phyloP scores from a whole-genome alignment of 1,140 invertebrate genomes.

The Drosophila triauraria region DNA sequence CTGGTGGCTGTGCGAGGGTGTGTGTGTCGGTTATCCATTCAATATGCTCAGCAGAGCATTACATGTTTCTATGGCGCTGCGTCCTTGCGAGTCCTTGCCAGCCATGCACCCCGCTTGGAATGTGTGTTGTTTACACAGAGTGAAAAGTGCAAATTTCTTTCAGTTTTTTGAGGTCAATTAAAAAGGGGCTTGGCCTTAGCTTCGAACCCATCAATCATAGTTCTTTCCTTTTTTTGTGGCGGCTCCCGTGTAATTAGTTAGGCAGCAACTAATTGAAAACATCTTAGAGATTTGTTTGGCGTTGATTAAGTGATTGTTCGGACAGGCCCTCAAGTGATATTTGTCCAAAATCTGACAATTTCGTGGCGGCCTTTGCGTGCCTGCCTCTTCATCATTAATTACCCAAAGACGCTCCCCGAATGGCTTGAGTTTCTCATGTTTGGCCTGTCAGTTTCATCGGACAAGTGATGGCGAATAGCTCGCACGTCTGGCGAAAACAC shows the following conservation, averaged over 20 bases:
- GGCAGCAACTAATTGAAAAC: slow-evolving; percentile 73
- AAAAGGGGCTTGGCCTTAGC: slow-evolving; percentile 12
- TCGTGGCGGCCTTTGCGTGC: slow-evolving; percentile 28
- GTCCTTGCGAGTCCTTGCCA: slow-evolving; percentile 58
- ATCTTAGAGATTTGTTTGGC: slow-evolving; percentile 66
- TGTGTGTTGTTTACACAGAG: slow-evolving; percentile 30
- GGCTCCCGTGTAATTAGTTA: slow-evolving; percentile 64
- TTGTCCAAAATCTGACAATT: slow-evolving; percentile 72
- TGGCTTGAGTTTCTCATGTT: slow-evolving; percentile 28
- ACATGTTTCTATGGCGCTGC: slow-evolving; percentile 34
- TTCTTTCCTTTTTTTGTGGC: slow-evolving; percentile 24
- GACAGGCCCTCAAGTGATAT: slow-evolving; percentile 64
- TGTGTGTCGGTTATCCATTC: slow-evolving; percentile 49
- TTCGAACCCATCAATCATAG: slow-evolving; percentile 48
- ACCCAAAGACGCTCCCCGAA: slow-evolving; percentile 41
- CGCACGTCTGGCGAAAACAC: slow-evolving; percentile 35
- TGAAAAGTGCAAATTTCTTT: slow-evolving; percentile 22
- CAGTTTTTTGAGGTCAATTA: slow-evolving; percentile 50
- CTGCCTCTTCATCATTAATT: slow-evolving; percentile 66
- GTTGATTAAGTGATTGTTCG: slow-evolving; percentile 65
- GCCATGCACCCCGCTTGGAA: not conserved
- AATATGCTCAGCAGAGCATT: slow-evolving; percentile 65
- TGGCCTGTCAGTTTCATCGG: slow-evolving; percentile 44
- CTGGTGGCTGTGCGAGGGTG: not conserved
- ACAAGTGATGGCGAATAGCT: slow-evolving; percentile 26